Base-by-base conservation (phyloP, 2,113 vertebrate genomes). In the Cyrtonyx montezumae region DNA sequence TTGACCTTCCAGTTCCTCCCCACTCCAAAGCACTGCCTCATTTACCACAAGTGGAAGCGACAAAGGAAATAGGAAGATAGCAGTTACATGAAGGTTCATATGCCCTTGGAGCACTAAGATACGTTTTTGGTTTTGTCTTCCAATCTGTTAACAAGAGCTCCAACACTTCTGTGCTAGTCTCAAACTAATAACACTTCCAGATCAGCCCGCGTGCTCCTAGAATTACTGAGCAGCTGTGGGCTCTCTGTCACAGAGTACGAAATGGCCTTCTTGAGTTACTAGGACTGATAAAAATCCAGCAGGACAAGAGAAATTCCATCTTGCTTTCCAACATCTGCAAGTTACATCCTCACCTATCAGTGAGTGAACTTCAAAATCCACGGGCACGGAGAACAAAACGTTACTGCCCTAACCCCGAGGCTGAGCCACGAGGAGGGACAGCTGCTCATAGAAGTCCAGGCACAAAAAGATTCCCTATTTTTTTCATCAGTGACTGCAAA, bases 231-330 rank as follows among this genome's bases (percentile, higher is more conserved):
- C 2, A 70, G 90, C 10, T 84, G 82, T 5, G 81, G 90, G 37
- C 73, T 95, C 95, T 84, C 85, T 69, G 48, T 84, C 87, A 75
- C 73, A 73, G 66, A 86, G 94, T 42, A 90, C 88, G 78, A 25
- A 30, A 30, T 10, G 69, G 85, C 93, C 94, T 93, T 96, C 94
- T 96, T 95, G 90, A 93, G 53, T 96, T 96, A 96, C 96, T 14
- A 0, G 69, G 69, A 80, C 93, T 71, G 96, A 96, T 96, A 96
- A 94, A 96, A 96, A 96, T 95, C 93, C 90, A 86, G 48, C 11
- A 73, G 85, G 85, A 94, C 91, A 93, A 84, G 87, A 94, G 94
- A 96, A 96, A 96, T 96, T 96, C 95, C 95, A 96, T 85, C 93
- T 96, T 82, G 37, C 82, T 93, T 90, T 55, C 78, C 76, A 91